Conservation (phyloP, 2,113 vertebrate genomes). For the Labeo catla region DNA sequence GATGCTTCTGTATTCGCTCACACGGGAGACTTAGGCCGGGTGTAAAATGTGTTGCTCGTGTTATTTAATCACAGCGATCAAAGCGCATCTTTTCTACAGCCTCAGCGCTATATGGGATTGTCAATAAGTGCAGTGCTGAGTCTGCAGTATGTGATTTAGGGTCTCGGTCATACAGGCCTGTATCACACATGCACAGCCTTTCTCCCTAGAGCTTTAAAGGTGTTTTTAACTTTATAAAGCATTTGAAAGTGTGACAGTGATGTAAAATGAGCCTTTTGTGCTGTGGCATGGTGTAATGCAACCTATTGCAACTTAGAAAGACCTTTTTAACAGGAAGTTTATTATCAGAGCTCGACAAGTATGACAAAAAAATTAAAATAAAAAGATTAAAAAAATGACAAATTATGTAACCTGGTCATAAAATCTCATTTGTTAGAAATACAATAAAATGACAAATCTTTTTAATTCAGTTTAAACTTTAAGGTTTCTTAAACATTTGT, state of each 20-base stretch:
- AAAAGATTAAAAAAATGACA: not conserved
- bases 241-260: not conserved
- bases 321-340: not conserved
- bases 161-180: not conserved
- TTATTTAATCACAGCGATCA: constrained; percentile 34
- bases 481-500: not conserved
- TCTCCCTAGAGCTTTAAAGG: not conserved
- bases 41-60: constrained; percentile 14
- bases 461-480: not conserved
- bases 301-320: not conserved
- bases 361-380: not conserved
- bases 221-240: not conserved
- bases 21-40: not conserved
- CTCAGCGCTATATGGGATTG: constrained; percentile 23
- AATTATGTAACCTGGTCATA: not conserved
- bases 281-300: not conserved
- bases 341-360: not conserved
- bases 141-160: constrained; percentile 20
- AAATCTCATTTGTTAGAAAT: not conserved
- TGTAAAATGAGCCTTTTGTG: not conserved
- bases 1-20: constrained; percentile 18
- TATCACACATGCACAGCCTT: not conserved
- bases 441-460: not conserved
- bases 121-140: constrained; percentile 35
- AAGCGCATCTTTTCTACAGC: constrained; percentile 26